phyloP scores from a whole-genome alignment of 2,888 invertebrate genomes.

The Chrysodeixis includens region DNA sequence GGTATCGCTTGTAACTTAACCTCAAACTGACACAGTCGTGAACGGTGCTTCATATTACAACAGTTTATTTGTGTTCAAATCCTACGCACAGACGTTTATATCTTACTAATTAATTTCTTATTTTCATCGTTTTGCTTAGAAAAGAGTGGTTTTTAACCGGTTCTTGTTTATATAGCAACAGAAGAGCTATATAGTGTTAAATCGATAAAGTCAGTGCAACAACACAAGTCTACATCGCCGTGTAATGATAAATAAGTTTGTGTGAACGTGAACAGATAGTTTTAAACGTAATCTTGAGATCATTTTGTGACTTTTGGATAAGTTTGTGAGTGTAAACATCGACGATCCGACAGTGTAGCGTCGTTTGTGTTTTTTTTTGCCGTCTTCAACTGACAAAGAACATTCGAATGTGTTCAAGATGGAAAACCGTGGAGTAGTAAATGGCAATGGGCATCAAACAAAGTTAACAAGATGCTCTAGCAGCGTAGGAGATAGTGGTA shows the following conservation, averaged over 20 bases:
- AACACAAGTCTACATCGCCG: constrained; percentile 57
- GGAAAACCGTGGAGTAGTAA: constrained; percentile 78
- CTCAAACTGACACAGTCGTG: constrained; percentile 88
- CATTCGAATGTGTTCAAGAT: constrained; percentile 73
- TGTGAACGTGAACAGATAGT: constrained; percentile 38
- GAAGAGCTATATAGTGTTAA: constrained; percentile 58
- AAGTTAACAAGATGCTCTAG: constrained; percentile 83
- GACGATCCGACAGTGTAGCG: constrained; percentile 38
- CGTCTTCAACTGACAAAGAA: constrained; percentile 38
- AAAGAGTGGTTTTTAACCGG: constrained; percentile 17
- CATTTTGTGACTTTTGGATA: constrained; percentile 66
- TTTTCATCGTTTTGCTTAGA: constrained; percentile 22
- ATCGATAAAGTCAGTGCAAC: constrained; percentile 61
- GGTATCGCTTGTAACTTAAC: constrained; percentile 88
- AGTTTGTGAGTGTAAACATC: constrained; percentile 57
- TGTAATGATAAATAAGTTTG: constrained; percentile 40
- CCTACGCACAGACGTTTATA: constrained; percentile 46
- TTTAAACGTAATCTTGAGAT: constrained; percentile 46
- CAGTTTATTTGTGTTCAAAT: constrained; percentile 75
- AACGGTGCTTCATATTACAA: constrained; percentile 84
- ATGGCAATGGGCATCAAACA: constrained; percentile 74
- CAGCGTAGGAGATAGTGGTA: constrained; percentile 80
- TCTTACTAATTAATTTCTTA: constrained; percentile 25
- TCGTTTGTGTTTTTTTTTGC: constrained; percentile 50
- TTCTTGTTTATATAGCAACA: constrained; percentile 44